Percentiles rank a stretch among this genome's conserved stretches.
These are phyloP conservation scores for Tricholaema leucomelas DNA, from an alignment of 2,113 vertebrate genomes.

Conservation along the genomic window DNA sequence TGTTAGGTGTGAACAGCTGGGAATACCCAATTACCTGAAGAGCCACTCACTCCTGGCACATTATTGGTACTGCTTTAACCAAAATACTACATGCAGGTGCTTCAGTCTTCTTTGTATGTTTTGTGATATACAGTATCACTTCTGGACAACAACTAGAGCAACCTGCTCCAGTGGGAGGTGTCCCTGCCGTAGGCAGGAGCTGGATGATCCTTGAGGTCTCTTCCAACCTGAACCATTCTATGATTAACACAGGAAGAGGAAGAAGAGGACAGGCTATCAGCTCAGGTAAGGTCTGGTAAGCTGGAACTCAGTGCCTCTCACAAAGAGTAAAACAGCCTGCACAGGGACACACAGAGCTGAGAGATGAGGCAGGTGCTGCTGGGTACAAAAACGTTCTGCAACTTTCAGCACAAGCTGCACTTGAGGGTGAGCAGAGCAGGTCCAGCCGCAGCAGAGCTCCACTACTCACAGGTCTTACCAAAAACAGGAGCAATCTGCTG, in stretches of 20 bases:
- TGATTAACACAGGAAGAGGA: background rate
- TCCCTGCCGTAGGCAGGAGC: too few species aligned
- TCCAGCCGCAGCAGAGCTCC: background rate
- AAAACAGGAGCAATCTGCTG: background rate
- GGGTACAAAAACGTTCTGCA: background rate
- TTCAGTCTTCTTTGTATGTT: conserved; percentile 29
- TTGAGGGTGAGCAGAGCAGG: background rate
- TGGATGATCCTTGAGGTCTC: too few species aligned
- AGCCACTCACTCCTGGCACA: background rate
- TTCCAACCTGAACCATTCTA: too few species aligned
- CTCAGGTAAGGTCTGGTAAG: background rate
- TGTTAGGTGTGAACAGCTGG: background rate
- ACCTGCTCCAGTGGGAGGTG: too few species aligned
- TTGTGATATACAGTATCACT: background rate
- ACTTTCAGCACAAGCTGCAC: background rate
- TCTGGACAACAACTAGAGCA: too few species aligned
- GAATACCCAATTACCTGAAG: background rate
- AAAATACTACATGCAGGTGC: background rate
- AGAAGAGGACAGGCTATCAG: background rate
- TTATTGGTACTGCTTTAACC: background rate
- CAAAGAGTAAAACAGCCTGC: background rate
- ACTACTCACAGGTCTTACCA: background rate
- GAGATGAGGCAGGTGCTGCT: background rate
- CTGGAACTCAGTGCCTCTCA: background rate
- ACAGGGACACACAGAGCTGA: background rate